Evolutionary conservation across 1,140 invertebrate genomes (phyloP), one percentile per base, ranked within the genome.

Genomic region (Campoletis sonorensis): DNA sequence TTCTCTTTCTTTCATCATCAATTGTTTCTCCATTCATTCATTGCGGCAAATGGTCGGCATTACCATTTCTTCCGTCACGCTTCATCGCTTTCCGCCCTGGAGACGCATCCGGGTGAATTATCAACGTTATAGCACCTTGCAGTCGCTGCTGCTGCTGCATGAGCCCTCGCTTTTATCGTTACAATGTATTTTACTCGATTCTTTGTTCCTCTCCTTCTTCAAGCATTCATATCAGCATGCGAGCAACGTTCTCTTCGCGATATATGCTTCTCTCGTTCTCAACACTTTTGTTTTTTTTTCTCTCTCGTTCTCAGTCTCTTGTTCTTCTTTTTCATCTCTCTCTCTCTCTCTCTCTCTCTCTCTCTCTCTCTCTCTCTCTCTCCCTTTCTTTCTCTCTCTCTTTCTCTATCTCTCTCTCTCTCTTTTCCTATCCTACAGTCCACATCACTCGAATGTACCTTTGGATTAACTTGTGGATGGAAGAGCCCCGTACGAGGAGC

Each of bases 191-290:
- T 13, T 37, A 0, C 33, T 72, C 70, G 70, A 72, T 40, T 72
- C 70, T 72, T 70, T 64, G 33, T 67, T 79, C 54, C 8, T 80
- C 51, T 33, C 33, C 33, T 71, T 73, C 51, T 78, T 33, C 81
- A 16, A 72, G 37, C 2, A 7, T 15, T 16, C 26, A 49, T 49
- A 72, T 72, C 70, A 72, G 37, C 70, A 49, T 64, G 33, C 70
- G 8, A 72, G 18, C 40, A 72, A 72, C 70, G 70, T 72, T 37
- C 13, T 72, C 18, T 49, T 0, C 33, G 23, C 23, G 23, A 8
- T 64, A 64, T 72, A 72, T 45, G 54, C 49, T 27, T 54, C 58
- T 78, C 76, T 78, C 78, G 58, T 40, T 33, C 37, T 72, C 40
- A 2, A 8, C 23, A 27, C 23, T 27, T 15, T 64, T 26, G 54